A percentile compares a stretch with the other conserved stretches of the same genome.
Conservation (phyloP, 2,113 vertebrate genomes). For the Sterrhoptilus dennistouni region DNA sequence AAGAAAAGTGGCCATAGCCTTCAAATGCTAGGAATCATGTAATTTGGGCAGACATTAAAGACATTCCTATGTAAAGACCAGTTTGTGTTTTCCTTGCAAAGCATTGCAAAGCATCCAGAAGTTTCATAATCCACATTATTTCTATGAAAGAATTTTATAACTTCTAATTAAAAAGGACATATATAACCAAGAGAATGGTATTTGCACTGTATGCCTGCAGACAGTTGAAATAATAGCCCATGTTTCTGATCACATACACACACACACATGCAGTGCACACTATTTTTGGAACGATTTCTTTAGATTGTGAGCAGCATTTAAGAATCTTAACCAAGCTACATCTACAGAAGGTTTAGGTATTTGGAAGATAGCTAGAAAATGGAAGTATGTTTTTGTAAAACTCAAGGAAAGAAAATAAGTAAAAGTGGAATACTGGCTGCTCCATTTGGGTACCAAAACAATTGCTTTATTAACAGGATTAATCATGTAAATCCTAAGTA, state of each 20-base stretch:
- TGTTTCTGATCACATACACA: background rate
- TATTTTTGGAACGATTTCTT: background rate
- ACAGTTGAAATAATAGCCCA: background rate
- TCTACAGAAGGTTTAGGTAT: background rate
- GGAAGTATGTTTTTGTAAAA: background rate
- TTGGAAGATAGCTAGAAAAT: background rate
- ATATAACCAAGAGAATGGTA: background rate
- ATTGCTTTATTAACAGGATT: background rate
- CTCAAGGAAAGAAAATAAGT: background rate
- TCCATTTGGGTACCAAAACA: background rate
- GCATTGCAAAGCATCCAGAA: conserved; percentile 1
- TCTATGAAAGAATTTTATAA: conserved; percentile 23
- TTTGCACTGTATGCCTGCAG: background rate
- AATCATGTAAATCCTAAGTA: background rate
- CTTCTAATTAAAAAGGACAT: conserved; percentile 23
- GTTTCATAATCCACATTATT: background rate
- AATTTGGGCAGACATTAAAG: background rate
- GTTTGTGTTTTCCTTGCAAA: background rate
- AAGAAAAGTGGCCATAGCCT: background rate
- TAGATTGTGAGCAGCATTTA: background rate
- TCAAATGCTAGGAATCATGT: background rate
- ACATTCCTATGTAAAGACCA: background rate
- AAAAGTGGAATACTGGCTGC: background rate
- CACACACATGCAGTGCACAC: rapidly evolving
- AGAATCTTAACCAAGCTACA: background rate